phyloP scores from a whole-genome alignment of 2,888 invertebrate genomes.

The Druceiella hillmani region DNA sequence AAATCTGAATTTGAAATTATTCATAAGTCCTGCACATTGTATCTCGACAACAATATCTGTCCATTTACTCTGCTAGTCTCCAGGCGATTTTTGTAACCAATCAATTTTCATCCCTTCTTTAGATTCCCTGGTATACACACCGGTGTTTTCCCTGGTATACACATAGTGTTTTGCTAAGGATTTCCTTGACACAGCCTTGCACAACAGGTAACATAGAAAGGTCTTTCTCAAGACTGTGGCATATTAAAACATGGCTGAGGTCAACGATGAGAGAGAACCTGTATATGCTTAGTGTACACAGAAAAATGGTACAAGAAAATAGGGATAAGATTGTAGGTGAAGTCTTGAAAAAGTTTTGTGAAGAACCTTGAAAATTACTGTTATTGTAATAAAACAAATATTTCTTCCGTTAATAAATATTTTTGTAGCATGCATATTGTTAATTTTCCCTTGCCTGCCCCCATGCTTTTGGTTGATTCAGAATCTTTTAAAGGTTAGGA shows the following conservation, averaged over 20 bases:
- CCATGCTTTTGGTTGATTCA: too few relatives aligned
- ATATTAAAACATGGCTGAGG: constrained; percentile 15
- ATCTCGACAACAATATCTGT: constrained; percentile 7
- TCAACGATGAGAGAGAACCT: constrained; percentile 14
- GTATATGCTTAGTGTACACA: constrained; percentile 12
- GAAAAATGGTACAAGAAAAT: constrained; percentile 14
- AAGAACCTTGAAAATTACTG: constrained; percentile 3
- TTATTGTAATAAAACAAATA: constrained; percentile 2
- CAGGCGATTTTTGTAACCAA: constrained; percentile 7
- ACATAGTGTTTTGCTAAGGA: constrained; percentile 7
- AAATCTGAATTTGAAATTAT: constrained; percentile 8
- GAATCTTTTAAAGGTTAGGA: too few relatives aligned
- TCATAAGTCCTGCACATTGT: constrained; percentile 7
- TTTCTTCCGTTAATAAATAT: too few relatives aligned
- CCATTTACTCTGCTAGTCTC: constrained; percentile 3
- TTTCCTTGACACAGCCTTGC: constrained; percentile 13
- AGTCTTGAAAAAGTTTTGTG: constrained; percentile 8
- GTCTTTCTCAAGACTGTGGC: constrained; percentile 15
- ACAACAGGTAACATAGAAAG: constrained; percentile 15
- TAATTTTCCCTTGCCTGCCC: too few relatives aligned
- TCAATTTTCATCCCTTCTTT: constrained; percentile 7
- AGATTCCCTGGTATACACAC: constrained; percentile 6
- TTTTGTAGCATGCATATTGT: too few relatives aligned
- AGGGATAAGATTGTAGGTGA: constrained; percentile 13
- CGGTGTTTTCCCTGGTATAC: too few relatives aligned